Base-by-base conservation (phyloP, 2,888 invertebrate species). In the Drepana falcataria region DNA sequence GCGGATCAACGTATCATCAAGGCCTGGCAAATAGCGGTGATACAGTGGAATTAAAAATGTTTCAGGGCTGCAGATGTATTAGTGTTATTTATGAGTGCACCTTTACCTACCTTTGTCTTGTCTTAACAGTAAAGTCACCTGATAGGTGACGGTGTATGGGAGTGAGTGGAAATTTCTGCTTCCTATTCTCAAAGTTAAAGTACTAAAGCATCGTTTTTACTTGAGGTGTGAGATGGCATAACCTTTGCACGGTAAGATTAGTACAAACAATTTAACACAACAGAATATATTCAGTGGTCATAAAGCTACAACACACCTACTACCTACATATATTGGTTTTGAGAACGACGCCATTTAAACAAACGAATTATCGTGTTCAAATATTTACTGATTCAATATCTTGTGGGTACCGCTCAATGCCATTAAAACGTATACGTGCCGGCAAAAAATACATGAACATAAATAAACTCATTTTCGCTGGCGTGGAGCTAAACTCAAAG, bases 391-490 rank as follows among this genome's bases (percentile, higher is more conserved):
- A 67, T 66, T 66, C 68, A 79, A 79, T 73, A 75, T 72, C 69
- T 64, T 60, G 67, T 71, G 69, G 73, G 73, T 65, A 69, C 66
- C 40, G 55, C 59, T 69, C 71, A 69, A 71, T 66, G 71, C 71
- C 70, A 78, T 76, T 74, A 79, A 77, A 69, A 68, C 68, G 65
- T 66, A 71, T 73, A 73, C 76, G 72, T 75, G 72, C 69, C 68
- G 64, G 68, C 69, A 71, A 76, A 81, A 68, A 70, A 80, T 76
- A 77, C 68, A 79, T 68, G 71, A 79, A 81, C 79, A 81, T 79
- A 83, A 87, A 87, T 81, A 86, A 87, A 83, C 81, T 81, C 83
- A 84, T 85, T 83, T 81, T 77, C 73, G 77, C 68, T 75, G 77
- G 79, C 80, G 76, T 73, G 72, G 73, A 79, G 82, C 79, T 44